phyloP scores from a whole-genome alignment of 2,113 vertebrate species.

The Chascanopsetta lugubris region DNA sequence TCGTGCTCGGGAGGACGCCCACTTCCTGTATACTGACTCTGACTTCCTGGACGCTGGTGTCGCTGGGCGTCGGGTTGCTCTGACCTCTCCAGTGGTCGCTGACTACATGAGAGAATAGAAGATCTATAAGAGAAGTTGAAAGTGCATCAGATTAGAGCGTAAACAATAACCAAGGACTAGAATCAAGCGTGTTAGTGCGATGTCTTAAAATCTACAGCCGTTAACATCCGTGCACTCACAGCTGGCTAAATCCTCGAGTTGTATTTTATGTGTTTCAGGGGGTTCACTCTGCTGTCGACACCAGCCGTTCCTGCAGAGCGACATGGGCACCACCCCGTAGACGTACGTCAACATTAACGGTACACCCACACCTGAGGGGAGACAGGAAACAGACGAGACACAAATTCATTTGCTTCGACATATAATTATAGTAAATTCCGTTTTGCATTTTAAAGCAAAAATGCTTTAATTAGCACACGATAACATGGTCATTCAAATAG shows the following conservation, averaged over 20 bases:
- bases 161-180: constrained; percentile 9
- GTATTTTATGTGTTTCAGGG: constrained; percentile 71
- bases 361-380: constrained; percentile 82
- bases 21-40: constrained; percentile 75
- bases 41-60: constrained; percentile 74
- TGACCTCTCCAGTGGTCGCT: constrained; percentile 85
- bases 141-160: constrained; percentile 69
- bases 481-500: not conserved
- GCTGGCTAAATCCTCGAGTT: constrained; percentile 83
- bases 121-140: constrained; percentile 82
- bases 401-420: not conserved
- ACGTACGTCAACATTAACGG: constrained; percentile 88
- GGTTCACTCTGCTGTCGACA: constrained; percentile 80
- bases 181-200: not conserved
- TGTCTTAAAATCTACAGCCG: not conserved
- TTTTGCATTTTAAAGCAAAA: not conserved
- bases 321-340: constrained; percentile 87
- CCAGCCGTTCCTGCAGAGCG: constrained; percentile 85
- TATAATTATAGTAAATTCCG: not conserved
- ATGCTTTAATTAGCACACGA: not conserved
- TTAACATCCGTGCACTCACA: too few relatives aligned
- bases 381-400: not conserved
- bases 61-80: constrained; percentile 64
- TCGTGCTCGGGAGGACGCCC: constrained; percentile 73
- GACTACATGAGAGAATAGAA: constrained; percentile 84